Base-by-base conservation (phyloP, 2,797 vertebrate species). In the Uromys caudimaculatus region DNA sequence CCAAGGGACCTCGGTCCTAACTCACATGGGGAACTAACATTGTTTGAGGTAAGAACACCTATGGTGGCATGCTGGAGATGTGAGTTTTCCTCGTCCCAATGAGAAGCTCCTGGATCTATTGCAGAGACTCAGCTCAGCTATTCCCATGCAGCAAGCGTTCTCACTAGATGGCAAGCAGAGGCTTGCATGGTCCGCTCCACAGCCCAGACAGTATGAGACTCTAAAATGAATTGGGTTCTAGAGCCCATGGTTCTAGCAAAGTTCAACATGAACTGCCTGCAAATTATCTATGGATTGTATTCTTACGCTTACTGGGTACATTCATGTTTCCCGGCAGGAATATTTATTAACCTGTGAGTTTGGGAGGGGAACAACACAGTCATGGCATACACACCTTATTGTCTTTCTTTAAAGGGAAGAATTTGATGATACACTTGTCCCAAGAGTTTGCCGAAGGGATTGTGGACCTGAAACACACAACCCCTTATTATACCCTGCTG, bases 371-470 rank as follows among this genome's bases (percentile, higher is more conserved):
- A 21, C 62, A 54, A 83, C 4, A 35, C 4, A 27, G 27, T 17
- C 1, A 0, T 0, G 5, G 3, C 16, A 6, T 21, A n/a, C 2
- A 3, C 0, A 29, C 17, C 7, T 6, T 4, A 21, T 76, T 93
- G 9, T 91, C 47, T 93, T 96, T 69, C 47, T 85, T 67, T 84
- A 76, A 82, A 41, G 23, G 47, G 52, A 38, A 71, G 58, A 76
- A 81, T 90, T 96, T 83, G 24, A 21, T 89, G 77, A 19, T 16
- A 75, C 2, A 38, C 54, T 69, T 85, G 19, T 41, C 69, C 32
- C 44, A 19, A 27, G 29, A 12, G 11, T 83, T 90, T 92, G 75
- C 38, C 24, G 35, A 79, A 60, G 32, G 29, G 24, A n/a, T 29
- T 85, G 44, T 67, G 38, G 52, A 38, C 29, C 62, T 41, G 44